A percentile compares a stretch with the other conserved stretches of the same genome.
Conservation (phyloP, 2,797 vertebrate species). For the Spinus pinus region DNA sequence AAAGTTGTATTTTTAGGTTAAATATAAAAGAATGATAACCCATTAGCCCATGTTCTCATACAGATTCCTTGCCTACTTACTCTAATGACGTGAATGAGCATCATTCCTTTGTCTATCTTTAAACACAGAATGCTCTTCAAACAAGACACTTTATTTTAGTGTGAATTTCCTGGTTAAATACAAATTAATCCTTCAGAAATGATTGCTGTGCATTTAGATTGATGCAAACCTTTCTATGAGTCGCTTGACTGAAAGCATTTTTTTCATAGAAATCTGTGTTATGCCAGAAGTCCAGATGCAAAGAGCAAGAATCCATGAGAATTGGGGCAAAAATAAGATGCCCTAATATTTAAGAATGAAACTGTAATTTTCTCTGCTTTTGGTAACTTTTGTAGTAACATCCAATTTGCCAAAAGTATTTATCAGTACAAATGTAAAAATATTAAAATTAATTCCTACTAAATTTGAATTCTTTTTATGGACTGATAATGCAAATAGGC, state of each 20-base stretch:
- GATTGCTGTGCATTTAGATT: background rate
- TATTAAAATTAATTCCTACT: background rate
- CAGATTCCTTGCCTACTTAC: background rate
- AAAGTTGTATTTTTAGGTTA: background rate
- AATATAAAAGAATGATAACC: slow-evolving; percentile 32
- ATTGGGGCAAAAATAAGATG: slow-evolving; percentile 31
- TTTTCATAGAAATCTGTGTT: background rate
- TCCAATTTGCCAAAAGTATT: background rate
- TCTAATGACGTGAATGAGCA: background rate
- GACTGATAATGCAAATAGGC: background rate
- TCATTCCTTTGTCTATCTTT: slow-evolving; percentile 11
- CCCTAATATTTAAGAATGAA: background rate
- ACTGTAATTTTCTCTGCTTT: background rate
- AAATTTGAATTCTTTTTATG: background rate
- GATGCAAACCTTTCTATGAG: background rate
- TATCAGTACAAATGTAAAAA: background rate
- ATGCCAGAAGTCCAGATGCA: slow-evolving; percentile 13
- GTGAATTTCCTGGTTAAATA: slow-evolving; percentile 38
- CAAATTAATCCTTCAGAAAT: background rate
- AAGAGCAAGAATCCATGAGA: slow-evolving; percentile 15
- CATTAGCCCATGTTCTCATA: background rate
- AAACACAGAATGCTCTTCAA: slow-evolving; percentile 1
- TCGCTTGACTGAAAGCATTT: background rate
- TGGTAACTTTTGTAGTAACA: background rate
- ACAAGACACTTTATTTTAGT: slow-evolving; percentile 2